Conservation (phyloP, 2,797 vertebrate genomes). For the Sandelia bainsii region DNA sequence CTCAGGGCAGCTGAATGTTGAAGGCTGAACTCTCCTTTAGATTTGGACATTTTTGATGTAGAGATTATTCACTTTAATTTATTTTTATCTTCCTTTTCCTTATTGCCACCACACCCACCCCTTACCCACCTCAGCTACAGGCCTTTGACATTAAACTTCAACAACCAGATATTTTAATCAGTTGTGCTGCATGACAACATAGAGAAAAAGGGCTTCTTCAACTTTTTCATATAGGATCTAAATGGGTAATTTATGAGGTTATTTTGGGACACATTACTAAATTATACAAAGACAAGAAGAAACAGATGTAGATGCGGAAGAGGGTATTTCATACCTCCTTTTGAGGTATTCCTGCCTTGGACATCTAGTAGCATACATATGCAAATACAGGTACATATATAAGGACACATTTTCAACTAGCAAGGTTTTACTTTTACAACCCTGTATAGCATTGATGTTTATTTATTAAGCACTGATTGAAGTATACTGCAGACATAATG, state of each 20-base stretch:
- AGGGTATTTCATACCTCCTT: too few relatives aligned
- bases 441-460: too few relatives aligned
- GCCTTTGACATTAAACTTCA: slow-evolving; percentile 13
- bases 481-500: too few relatives aligned
- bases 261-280: too few relatives aligned
- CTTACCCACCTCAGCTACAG: not conserved
- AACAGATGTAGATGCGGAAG: not conserved
- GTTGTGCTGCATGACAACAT: slow-evolving; percentile 18
- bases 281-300: slow-evolving; percentile 4
- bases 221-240: slow-evolving; percentile 24
- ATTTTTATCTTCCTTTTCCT: slow-evolving; percentile 7
- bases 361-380: too few relatives aligned
- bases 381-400: too few relatives aligned
- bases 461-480: too few relatives aligned
- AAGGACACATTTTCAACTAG: too few relatives aligned
- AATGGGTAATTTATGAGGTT: slow-evolving; percentile 1
- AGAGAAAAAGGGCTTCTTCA: slow-evolving; percentile 21
- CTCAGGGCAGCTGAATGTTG: not conserved
- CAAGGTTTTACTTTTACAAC: too few relatives aligned
- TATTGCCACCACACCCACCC: not conserved
- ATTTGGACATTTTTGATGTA: not conserved
- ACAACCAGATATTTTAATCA: slow-evolving; percentile 36
- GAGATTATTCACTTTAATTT: slow-evolving; percentile 9
- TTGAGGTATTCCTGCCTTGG: too few relatives aligned
- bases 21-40: slow-evolving; percentile 1